Conservation (phyloP, 2,113 vertebrate genomes). For the Laterallus jamaicensis region DNA sequence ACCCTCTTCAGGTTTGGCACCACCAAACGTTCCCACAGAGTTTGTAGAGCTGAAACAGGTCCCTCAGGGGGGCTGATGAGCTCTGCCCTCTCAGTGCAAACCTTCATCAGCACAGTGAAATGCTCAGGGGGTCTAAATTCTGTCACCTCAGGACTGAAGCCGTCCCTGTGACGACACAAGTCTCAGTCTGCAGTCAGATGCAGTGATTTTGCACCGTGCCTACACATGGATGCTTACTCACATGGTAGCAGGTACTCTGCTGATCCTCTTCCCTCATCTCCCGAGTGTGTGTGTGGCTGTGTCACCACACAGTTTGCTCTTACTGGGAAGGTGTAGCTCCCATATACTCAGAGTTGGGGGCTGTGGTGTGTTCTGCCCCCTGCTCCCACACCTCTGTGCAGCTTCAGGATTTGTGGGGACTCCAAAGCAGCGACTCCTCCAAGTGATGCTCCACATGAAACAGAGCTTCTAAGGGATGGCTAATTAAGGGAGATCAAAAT, state of each 20-base stretch:
- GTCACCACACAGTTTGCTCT: background rate
- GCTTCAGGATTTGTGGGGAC: background rate
- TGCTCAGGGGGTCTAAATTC: background rate
- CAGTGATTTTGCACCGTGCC: slow-evolving; percentile 20
- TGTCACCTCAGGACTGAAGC: background rate
- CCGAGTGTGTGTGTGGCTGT: background rate
- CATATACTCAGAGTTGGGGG: background rate
- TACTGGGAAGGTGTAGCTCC: too few species aligned
- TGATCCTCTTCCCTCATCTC: background rate
- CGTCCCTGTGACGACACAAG: background rate
- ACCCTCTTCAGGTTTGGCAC: background rate
- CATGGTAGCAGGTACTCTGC: background rate
- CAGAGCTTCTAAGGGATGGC: background rate
- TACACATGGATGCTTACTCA: background rate
- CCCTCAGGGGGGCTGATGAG: background rate
- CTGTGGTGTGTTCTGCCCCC: background rate
- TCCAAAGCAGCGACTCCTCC: background rate
- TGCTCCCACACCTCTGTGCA: background rate
- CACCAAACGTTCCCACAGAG: rapidly evolving
- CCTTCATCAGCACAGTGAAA: background rate
- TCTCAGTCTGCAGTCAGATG: background rate
- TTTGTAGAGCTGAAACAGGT: background rate
- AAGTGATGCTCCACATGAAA: background rate
- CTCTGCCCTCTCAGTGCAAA: background rate
- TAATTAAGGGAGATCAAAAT: slow-evolving; percentile 46